Base-by-base conservation (phyloP, 2,797 vertebrate genomes). In the Myotis pilosus region DNA sequence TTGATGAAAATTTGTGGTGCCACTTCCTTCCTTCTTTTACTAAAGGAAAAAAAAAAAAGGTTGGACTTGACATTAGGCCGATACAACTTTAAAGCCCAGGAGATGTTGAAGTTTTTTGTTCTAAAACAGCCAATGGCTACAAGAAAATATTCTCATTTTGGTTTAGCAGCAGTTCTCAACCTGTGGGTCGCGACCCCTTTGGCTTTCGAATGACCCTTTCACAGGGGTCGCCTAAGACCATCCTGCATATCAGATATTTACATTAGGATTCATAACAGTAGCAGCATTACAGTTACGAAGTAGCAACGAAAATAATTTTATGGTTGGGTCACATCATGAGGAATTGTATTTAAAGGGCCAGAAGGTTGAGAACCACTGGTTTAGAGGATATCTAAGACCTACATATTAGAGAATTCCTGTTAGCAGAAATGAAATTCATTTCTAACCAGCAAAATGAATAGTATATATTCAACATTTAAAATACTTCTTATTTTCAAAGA, bases 61-160 rank as follows among this genome's bases (percentile, higher is more conserved):
- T 11, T 76, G 28, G 28, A 33, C 10, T 33, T 86, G n/a, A 87
- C 30, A 62, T 87, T 81, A 82, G 20, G 55, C 64, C 79, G 13
- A 68, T 84, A 22, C 15, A 82, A 30, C 19, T 68, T 75, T 69
- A 78, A 91, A 82, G 49, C 30, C 49, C 78, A 64, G 25, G n/a
- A 84, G 38, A 83, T 66, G 7, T 2, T 36, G 15, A 91, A 92
- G 36, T 66, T 89, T 92, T 76, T 28, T 36, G 88, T 53, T 81
- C n/a, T 78, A 78, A 91, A 81, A 83, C 71, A 41, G 20, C 22
- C 12, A 64, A 90, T 66, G 9, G 19, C 44, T 85, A 23, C 23
- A 78, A 64, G 66, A 91, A 92, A 90, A 71, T 38, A 74, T 53
- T 83, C 96, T 91, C 4, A 30, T 36, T 95, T 96, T 68, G 9